These are phyloP conservation scores for Antrozous pallidus DNA, from an alignment of 2,797 vertebrate species.

Conservation along the genomic window DNA sequence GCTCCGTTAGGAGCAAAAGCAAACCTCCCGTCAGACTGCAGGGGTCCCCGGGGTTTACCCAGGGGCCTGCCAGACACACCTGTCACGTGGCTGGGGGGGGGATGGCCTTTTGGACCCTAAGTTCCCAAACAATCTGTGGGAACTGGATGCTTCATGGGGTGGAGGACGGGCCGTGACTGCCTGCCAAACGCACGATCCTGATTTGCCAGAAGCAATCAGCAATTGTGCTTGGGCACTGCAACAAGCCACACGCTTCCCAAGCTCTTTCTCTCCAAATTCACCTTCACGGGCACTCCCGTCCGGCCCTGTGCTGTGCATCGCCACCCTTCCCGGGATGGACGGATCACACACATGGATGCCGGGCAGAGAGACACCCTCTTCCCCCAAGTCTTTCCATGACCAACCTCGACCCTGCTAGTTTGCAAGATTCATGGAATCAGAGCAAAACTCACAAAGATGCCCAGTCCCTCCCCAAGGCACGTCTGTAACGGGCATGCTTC, in stretches of 20 bases:
- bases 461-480: background rate
- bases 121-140: conserved; percentile 6
- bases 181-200: conserved; percentile 25
- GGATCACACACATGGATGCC: background rate
- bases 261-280: conserved; percentile 26
- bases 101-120: conserved; percentile 28
- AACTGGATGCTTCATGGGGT: background rate
- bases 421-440: background rate
- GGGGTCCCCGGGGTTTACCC: conserved; percentile 21
- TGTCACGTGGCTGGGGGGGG: background rate
- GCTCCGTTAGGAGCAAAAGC: conserved; percentile 53
- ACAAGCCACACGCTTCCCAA: background rate
- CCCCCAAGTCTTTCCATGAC: background rate
- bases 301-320: background rate
- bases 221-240: background rate
- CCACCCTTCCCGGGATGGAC: background rate
- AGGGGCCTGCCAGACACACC: background rate
- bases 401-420: background rate
- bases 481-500: background rate
- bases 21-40: conserved; percentile 57
- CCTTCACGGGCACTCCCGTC: background rate
- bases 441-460: conserved; percentile 8
- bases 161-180: background rate
- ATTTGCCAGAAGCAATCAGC: background rate
- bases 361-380: background rate